Conservation (phyloP, 1,140 invertebrate genomes). For the Ceratosolen solmsi region DNA sequence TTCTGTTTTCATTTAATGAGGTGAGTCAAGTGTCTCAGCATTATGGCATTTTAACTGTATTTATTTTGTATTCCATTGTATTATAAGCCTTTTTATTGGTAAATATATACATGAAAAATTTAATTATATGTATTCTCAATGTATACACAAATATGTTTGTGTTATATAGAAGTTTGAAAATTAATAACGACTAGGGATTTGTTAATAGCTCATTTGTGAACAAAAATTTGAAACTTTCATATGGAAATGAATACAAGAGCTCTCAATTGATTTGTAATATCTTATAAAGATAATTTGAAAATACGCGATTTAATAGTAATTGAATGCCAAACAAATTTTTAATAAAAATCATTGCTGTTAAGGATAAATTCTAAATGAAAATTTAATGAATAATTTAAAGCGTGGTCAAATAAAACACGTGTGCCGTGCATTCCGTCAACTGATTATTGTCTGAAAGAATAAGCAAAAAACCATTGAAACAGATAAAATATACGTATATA, state of each 20-base stretch:
- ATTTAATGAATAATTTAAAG: not conserved
- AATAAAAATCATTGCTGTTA: not conserved
- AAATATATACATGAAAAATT: slow-evolving; percentile 16
- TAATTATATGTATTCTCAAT: slow-evolving; percentile 18
- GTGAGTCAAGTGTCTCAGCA: not conserved
- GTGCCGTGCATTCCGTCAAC: not conserved
- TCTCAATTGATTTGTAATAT: slow-evolving; percentile 9
- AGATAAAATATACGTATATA: slow-evolving; percentile 11
- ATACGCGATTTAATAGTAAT: too few relatives aligned
- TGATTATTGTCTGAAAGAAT: not conserved
- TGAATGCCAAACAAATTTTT: too few relatives aligned
- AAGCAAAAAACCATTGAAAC: not conserved
- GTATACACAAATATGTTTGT: slow-evolving; percentile 20
- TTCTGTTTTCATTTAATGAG: slow-evolving; percentile 24
- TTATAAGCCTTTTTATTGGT: slow-evolving; percentile 28
- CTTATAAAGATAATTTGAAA: slow-evolving; percentile 11
- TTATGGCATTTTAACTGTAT: not conserved
- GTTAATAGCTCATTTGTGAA: slow-evolving; percentile 3
- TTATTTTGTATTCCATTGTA: slow-evolving; percentile 8
- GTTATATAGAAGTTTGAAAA: slow-evolving; percentile 12
- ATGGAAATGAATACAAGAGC: slow-evolving; percentile 11
- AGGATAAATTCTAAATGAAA: not conserved
- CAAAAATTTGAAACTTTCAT: slow-evolving; percentile 4
- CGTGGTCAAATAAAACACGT: not conserved
- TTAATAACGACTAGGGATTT: not conserved